A percentile compares a stretch with the other conserved stretches of the same genome.
These are phyloP conservation scores for Mamestra configurata DNA, from an alignment of 1,140 invertebrate species.

Conservation along the genomic window DNA sequence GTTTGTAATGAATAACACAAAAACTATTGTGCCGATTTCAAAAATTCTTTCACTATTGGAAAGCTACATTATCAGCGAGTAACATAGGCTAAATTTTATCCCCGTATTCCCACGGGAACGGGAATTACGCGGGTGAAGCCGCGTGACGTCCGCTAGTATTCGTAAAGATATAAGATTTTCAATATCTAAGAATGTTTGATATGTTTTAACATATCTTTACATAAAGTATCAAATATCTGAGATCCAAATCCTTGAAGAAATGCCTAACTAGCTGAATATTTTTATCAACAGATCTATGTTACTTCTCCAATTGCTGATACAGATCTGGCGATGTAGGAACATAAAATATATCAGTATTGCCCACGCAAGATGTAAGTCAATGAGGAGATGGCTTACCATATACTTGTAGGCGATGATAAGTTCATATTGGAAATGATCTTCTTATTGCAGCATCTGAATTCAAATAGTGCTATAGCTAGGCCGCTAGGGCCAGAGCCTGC, in stretches of 20 bases:
- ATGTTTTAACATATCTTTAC: neutral
- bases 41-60: too few species aligned
- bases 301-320: conserved; percentile 11
- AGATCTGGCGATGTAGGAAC: neutral
- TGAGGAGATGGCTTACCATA: neutral
- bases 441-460: neutral
- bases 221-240: neutral
- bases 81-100: too few species aligned
- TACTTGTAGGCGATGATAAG: neutral
- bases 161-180: too few species aligned
- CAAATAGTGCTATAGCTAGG: neutral
- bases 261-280: conserved; percentile 17
- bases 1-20: too few species aligned
- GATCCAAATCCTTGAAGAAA: conserved; percentile 11
- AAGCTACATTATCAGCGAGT: too few species aligned
- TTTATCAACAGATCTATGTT: conserved; percentile 1
- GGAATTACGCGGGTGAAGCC: too few species aligned
- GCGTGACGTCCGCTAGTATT: too few species aligned
- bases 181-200: too few species aligned
- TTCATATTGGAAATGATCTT: neutral
- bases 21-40: too few species aligned
- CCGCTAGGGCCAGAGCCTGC: too few species aligned
- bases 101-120: too few species aligned
- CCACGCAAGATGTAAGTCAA: too few species aligned
- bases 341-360: neutral